phyloP scores from a whole-genome alignment of 2,797 vertebrate species.

The Forpus xanthops region DNA sequence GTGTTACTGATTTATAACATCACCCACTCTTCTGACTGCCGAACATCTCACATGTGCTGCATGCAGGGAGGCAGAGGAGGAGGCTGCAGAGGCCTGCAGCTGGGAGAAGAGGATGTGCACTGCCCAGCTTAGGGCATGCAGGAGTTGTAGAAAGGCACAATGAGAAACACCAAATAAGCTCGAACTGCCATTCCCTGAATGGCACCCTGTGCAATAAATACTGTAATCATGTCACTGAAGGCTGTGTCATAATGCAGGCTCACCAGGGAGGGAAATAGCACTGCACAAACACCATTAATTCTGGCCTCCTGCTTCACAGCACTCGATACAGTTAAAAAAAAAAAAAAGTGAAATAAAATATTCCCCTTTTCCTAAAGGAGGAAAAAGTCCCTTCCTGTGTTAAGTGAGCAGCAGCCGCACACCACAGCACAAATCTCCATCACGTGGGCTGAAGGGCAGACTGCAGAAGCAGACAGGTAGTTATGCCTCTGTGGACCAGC shows the following conservation, averaged over 20 bases:
- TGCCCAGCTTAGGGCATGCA: rapidly evolving
- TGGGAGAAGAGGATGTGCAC: background rate
- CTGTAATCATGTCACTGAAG: background rate
- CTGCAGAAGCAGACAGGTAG: background rate
- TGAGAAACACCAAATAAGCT: background rate
- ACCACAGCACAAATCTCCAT: background rate
- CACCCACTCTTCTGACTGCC: background rate
- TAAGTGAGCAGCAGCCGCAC: background rate
- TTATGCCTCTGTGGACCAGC: background rate
- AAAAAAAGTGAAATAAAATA: background rate
- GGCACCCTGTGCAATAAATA: background rate
- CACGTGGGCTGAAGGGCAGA: background rate
- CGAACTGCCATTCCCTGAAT: background rate
- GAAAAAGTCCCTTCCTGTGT: background rate
- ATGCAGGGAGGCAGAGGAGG: rapidly evolving
- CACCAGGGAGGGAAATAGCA: background rate
- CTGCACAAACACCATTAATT: background rate
- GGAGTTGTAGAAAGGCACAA: rapidly evolving
- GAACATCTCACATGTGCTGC: background rate
- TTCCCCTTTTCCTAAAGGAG: background rate
- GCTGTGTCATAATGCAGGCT: background rate
- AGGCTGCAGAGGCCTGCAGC: background rate
- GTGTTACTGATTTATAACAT: background rate
- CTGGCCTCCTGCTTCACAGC: background rate
- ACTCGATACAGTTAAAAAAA: background rate